Evolutionary conservation across 2,113 vertebrate species (phyloP).

Genomic region (Dissostichus mawsoni): DNA sequence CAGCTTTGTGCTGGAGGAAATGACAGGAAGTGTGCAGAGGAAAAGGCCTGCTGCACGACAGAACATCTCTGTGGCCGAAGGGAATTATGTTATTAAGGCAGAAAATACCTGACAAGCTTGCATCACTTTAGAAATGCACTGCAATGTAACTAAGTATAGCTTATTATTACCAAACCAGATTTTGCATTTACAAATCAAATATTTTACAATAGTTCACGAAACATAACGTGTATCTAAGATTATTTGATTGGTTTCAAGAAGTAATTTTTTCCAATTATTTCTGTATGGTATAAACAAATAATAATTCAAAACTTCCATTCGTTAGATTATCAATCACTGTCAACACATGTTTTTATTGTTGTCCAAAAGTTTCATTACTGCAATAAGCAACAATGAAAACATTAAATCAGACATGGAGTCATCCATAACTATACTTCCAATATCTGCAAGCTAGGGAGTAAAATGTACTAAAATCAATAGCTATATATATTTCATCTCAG

Average conservation of each 20-base stretch:
- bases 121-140: neutral
- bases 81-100: neutral
- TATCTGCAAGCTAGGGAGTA: no score
- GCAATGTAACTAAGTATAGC: neutral
- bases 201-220: neutral
- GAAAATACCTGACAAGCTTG: neutral
- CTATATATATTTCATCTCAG: no score
- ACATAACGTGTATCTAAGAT: neutral
- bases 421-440: no score
- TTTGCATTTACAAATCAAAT: neutral
- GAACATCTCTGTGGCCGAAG: neutral
- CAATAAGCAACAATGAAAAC: neutral
- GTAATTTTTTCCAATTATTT: neutral
- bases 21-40: slow-evolving; percentile 26
- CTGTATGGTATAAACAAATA: neutral
- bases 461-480: no score
- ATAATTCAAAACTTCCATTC: neutral
- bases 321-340: neutral
- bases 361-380: neutral
- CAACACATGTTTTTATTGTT: neutral
- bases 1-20: slow-evolving; percentile 26
- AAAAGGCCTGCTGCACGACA: neutral
- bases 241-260: neutral
- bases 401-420: no score
- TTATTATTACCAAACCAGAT: neutral